Evolutionary conservation across 2,888 invertebrate species (phyloP), one percentile per base, ranked within the genome.

Genomic region (Xylocampa areola): DNA sequence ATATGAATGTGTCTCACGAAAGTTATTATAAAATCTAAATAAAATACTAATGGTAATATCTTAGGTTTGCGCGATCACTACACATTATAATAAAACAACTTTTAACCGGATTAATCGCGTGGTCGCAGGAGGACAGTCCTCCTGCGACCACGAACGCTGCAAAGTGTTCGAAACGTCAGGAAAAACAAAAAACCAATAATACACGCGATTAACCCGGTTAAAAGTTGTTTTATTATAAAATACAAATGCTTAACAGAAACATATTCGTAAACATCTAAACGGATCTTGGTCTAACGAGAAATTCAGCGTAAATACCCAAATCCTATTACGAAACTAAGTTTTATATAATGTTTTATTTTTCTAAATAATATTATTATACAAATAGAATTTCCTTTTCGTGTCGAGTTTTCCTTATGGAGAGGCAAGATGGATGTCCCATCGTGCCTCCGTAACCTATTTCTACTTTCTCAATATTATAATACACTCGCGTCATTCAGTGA

Each of bases 371-470:
- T 64, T 64, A 50, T 52, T 17, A 52, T 52, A 44, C 11, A 48
- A 61, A 50, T 36, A 59, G 37, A 52, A 59, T 61, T 66, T 71
- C 59, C 48, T 44, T 45, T 54, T 55, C 57, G 48, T 37, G 65
- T 65, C 59, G 70, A 59, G 66, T 59, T 58, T 60, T 55, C 71
- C 71, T 55, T 6, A 37, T 39, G 66, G 75, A 71, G 23, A 23
- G 17, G 35, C 62, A 62, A 70, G 73, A 75, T 63, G 63, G 68
- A 73, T 75, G 58, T 53, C 53, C 45, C 30, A 29, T 48, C 39
- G 44, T 47, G 36, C 64, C 51, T 51, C 17, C 6, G 14, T 44
- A 40, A 43, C 32, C 50, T 62, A 48, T 45, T 48, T 52, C 51
- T 55, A 37, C 67, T 66, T 36, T 62, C 41, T 43, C 29, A 25